Conservation (phyloP, 2,113 vertebrate species). For the Chlorodrepanis virens region DNA sequence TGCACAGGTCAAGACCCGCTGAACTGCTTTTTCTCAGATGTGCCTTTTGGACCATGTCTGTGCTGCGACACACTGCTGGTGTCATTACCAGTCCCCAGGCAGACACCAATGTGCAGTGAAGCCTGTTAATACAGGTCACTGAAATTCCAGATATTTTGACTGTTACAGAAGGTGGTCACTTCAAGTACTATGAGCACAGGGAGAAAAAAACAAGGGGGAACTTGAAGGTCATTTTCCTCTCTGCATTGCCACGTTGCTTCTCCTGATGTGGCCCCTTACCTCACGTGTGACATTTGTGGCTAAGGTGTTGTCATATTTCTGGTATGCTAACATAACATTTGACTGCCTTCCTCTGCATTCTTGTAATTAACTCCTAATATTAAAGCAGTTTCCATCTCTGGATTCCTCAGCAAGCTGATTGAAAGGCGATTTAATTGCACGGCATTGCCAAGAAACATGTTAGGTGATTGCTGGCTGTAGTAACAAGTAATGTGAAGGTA, state of each 20-base stretch:
- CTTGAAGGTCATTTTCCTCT: background rate
- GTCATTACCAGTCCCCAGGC: background rate
- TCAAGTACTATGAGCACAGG: background rate
- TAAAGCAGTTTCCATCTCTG: slow-evolving; percentile 29
- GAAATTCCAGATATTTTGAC: background rate
- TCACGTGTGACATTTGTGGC: background rate
- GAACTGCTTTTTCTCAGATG: background rate
- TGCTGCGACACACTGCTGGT: background rate
- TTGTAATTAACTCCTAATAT: slow-evolving; percentile 47
- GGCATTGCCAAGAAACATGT: slow-evolving; percentile 26
- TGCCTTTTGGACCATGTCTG: background rate
- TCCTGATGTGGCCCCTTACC: background rate
- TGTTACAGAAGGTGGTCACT: background rate
- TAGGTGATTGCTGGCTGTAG: slow-evolving; percentile 32
- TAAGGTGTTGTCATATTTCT: background rate
- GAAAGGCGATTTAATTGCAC: slow-evolving; percentile 42
- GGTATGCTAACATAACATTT: background rate
- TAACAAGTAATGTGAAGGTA: slow-evolving; percentile 28
- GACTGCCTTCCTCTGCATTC: slow-evolving; percentile 2
- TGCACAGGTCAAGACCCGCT: background rate
- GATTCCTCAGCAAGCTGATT: slow-evolving; percentile 21
- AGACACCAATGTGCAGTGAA: background rate
- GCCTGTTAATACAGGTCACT: background rate
- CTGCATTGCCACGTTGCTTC: accelerated
- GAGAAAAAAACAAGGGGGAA: background rate